Base-by-base conservation (phyloP, 2,888 invertebrate species). In the Falcaria lacertinaria region DNA sequence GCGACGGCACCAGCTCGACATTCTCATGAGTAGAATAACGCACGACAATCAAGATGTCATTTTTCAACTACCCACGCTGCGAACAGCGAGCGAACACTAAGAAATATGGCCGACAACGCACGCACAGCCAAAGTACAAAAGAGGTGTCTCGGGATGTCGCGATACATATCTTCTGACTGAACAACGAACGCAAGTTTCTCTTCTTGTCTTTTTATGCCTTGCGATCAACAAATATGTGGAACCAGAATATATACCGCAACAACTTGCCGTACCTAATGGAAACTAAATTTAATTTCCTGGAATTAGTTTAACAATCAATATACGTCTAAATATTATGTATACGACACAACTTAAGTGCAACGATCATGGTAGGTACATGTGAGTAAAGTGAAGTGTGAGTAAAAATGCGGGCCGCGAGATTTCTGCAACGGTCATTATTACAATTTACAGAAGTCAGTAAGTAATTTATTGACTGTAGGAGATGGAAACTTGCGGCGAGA, bases 31-130 rank as follows among this genome's bases (percentile, higher is more conserved):
- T 80, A 78, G 85, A 84, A 85, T 87, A 87, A 84, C 86, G 82
- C 79, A 80, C 80, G 87, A 88, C 88, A 89, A 89, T 88, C 88
- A 88, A 88, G 89, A 89, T 89, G 88, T 89, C 87, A 89, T 89
- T 88, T 89, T 88, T 89, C 88, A 89, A 86, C 89, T 86, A 85
- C 88, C 89, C 88, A 89, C 89, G 83, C 86, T 56, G 74, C 70
- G 72, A 69, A 76, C 78, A 72, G 64, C 68, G 66, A 70, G 67
- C 57, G 69, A 69, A 74, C 74, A 71, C 69, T 72, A 74, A 86
- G 84, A 88, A 85, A 80, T 89, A 89, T 87, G 77, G 83, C 78
- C 79, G 78, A 85, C 85, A 83, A 73, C 71, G 65, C 74, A 81
- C 82, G 82, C 86, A 83, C 80, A 74, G 67, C 66, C 67, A 63